These are phyloP conservation scores for Lacanobia wlatinum DNA, from an alignment of 2,888 invertebrate genomes.

Conservation along the genomic window DNA sequence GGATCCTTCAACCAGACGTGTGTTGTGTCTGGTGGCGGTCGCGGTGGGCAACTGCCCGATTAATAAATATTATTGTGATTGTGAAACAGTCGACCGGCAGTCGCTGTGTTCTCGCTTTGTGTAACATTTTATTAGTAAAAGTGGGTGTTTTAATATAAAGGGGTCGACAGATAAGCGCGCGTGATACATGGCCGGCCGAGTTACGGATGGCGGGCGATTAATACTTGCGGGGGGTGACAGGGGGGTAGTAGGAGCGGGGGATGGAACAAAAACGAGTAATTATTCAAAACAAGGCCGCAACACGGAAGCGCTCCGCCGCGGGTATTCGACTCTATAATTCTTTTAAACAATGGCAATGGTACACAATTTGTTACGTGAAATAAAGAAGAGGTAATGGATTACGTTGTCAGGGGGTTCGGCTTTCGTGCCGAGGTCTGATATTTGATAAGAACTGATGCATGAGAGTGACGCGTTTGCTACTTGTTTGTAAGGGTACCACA, in stretches of 20 bases:
- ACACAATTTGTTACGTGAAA: conserved; percentile 19
- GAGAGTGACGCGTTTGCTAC: neutral
- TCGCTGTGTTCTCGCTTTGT: conserved; percentile 28
- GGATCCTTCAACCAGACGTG: no score
- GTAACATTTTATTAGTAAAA: conserved; percentile 46
- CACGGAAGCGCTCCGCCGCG: neutral
- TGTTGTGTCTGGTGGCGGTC: no score
- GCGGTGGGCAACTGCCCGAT: no score
- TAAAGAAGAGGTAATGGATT: conserved; percentile 16
- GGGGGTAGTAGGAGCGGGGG: neutral
- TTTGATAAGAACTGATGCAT: conserved; percentile 7
- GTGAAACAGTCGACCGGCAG: neutral
- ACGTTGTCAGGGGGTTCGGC: neutral
- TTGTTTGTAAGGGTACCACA: no score
- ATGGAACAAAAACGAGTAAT: conserved; percentile 52
- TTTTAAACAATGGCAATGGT: conserved; percentile 23
- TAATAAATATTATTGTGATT: neutral
- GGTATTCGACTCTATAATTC: conserved; percentile 37
- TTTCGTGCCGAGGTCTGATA: neutral
- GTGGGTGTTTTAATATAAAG: conserved; percentile 56
- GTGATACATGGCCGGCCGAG: conserved; percentile 56
- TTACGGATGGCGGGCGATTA: conserved; percentile 60
- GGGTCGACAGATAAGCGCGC: conserved; percentile 52
- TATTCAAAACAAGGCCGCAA: conserved; percentile 57
- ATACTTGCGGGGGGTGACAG: conserved; percentile 22